phyloP scores from a whole-genome alignment of 2,888 invertebrate genomes.

The Agrenia bidenticulata region DNA sequence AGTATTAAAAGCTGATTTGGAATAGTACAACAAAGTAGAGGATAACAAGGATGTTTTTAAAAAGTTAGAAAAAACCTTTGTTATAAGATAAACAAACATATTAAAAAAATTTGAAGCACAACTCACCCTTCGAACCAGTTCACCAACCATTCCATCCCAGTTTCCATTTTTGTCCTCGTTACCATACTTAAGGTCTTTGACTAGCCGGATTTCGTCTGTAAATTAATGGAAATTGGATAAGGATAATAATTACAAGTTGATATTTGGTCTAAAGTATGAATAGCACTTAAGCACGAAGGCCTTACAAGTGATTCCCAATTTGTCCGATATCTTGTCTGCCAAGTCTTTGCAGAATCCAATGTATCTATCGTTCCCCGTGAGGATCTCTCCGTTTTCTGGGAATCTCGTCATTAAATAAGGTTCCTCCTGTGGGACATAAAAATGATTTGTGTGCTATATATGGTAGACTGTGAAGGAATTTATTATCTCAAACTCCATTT shows the following conservation, averaged over 20 bases:
- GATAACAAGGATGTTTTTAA: slow-evolving; percentile 7
- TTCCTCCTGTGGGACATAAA: slow-evolving; percentile 65
- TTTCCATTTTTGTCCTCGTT: slow-evolving; percentile 74
- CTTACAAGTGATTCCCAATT: slow-evolving; percentile 82
- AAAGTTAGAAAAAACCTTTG: no score
- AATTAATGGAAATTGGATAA: not conserved
- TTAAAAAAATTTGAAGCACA: no score
- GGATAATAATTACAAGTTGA: not conserved
- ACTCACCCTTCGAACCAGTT: slow-evolving; percentile 79
- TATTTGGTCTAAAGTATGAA: not conserved
- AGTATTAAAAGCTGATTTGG: no score
- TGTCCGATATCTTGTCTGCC: slow-evolving; percentile 67
- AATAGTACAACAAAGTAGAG: not conserved
- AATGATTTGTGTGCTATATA: not conserved
- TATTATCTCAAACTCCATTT: no score
- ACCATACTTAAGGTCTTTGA: slow-evolving; percentile 83
- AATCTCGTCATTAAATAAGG: slow-evolving; percentile 81
- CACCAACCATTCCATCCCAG: slow-evolving; percentile 87
- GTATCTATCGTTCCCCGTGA: slow-evolving; percentile 72
- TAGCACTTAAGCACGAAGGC: not conserved
- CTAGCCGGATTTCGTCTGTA: slow-evolving; percentile 78
- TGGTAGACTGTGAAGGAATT: no score
- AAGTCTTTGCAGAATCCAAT: slow-evolving; percentile 79
- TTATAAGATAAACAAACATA: no score
- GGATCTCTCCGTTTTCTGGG: slow-evolving; percentile 65